Evolutionary conservation across 2,113 vertebrate species (phyloP), one percentile per base, ranked within the genome.

Genomic region (Gymnocephalus cernua): DNA sequence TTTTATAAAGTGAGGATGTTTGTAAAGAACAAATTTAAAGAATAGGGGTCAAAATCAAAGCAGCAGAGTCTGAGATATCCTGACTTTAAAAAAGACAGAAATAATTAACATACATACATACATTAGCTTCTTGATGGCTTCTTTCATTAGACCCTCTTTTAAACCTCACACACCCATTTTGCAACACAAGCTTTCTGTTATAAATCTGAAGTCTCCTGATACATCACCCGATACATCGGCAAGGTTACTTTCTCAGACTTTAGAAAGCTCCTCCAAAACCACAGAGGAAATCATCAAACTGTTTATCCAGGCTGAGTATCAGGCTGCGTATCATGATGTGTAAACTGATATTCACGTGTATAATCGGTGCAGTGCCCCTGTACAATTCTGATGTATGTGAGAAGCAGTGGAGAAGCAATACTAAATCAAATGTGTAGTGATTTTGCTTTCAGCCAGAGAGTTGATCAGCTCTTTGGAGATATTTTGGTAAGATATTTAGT

Each of bases 341-440:
- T 8, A 19, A 41, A 51, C 58, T 53, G 12, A 21, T 9, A 38
- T 41, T 51, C 21, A 41, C 50, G 47, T 62, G n/a, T 61, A 44
- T 13, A 12, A 61, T 35, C 3, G 3, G 48, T 4, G 13, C 29
- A 15, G 19, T 51, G 7, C 18, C 44, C 3, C 27, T 65, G 6
- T 59, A 14, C 53, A 15, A 65, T 61, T 35, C 74, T 53, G 74
- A 73, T 67, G 81, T 61, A 83, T 54, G 61, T 78, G 75, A 67
- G 62, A 78, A 78, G 47, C 19, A 45, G 67, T 16, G 23, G 47
- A 11, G 15, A 66, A 47, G 61, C 54, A 73, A 45, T 27, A 35
- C 10, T 8, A 25, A 59, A 72, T 72, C 27, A 35, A 72, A 64
- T 57, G 18, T 72, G 44, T 3, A 57, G 38, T 62, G 56, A 54